Conservation (phyloP, 2,888 invertebrate species). For the Caenorhabditis sulstoni region DNA sequence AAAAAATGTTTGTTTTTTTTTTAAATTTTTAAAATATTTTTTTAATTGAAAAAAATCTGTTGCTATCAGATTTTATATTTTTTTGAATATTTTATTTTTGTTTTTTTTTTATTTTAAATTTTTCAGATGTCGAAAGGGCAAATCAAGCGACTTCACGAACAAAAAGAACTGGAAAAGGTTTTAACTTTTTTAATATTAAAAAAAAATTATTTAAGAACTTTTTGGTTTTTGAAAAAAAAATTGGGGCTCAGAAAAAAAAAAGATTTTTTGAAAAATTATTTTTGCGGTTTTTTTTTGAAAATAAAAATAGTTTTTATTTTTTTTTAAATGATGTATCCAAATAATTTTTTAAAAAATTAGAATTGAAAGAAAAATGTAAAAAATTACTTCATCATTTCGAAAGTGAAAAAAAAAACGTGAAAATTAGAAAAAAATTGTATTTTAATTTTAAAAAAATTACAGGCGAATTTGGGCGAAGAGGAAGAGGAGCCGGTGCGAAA, state of each 20-base stretch:
- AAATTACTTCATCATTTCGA: too few species aligned
- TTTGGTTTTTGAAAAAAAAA: not conserved
- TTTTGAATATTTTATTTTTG: not conserved
- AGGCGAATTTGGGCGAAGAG: conserved; percentile 36
- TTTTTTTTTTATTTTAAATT: conserved; percentile 2
- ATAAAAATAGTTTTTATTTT: too few species aligned
- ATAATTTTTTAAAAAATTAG: not conserved
- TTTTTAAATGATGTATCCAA: too few species aligned
- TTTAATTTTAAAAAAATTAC: conserved; percentile 1
- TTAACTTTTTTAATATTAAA: too few species aligned
- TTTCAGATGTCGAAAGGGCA: conserved; percentile 73
- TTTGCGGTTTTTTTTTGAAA: too few species aligned
- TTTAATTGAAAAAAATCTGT: not conserved
- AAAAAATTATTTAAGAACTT: not conserved
- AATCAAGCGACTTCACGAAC: conserved; percentile 65
- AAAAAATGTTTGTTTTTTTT: conserved; percentile 7
- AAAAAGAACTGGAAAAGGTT: conserved; percentile 56
- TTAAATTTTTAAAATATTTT: too few species aligned
- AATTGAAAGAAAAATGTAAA: too few species aligned
- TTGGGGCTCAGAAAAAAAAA: too few species aligned
- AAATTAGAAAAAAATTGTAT: too few species aligned
- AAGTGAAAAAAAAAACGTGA: too few species aligned
- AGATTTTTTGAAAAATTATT: too few species aligned
- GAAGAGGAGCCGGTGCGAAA: conserved; percentile 40
- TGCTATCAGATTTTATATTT: conserved; percentile 10